These are phyloP conservation scores for Stenotaenia linearis DNA, from an alignment of 2,888 invertebrate genomes.

Conservation along the genomic window DNA sequence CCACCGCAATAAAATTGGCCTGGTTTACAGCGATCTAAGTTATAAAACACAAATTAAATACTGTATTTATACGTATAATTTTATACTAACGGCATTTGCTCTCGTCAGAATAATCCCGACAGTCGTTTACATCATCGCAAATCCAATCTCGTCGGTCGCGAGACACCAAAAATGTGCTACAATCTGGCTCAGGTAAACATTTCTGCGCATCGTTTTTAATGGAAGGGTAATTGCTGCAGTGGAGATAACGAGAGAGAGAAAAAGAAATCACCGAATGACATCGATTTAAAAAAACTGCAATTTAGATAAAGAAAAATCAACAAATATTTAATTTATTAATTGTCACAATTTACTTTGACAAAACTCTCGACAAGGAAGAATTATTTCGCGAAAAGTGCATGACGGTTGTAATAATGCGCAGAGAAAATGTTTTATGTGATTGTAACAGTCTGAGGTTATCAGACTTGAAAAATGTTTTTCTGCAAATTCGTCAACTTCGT, in stretches of 20 bases:
- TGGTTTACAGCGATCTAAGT: constrained; percentile 54
- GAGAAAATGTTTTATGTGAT: constrained; percentile 80
- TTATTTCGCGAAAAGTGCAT: constrained; percentile 51
- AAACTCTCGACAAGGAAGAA: constrained; percentile 68
- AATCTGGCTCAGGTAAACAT: constrained; percentile 53
- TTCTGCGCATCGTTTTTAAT: constrained; percentile 2
- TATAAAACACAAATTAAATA: background rate
- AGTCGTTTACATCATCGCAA: constrained; percentile 82
- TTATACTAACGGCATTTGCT: constrained; percentile 55
- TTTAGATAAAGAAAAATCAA: background rate
- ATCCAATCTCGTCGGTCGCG: constrained; percentile 69
- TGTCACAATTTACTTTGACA: constrained; percentile 76
- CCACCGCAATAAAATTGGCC: constrained; percentile 69
- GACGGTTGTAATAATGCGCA: constrained; percentile 79
- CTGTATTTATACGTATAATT: background rate
- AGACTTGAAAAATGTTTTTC: constrained; percentile 45
- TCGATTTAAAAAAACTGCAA: background rate
- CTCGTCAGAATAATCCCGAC: constrained; percentile 76
- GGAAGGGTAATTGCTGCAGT: constrained; percentile 64
- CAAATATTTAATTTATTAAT: constrained; percentile 58
- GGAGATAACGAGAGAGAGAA: background rate
- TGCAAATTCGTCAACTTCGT: constrained; percentile 66
- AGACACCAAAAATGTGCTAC: constrained; percentile 65
- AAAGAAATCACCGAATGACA: background rate
- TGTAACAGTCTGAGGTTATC: constrained; percentile 85